Evolutionary conservation across 2,113 vertebrate species (phyloP).

Genomic region (Raja brachyura): DNA sequence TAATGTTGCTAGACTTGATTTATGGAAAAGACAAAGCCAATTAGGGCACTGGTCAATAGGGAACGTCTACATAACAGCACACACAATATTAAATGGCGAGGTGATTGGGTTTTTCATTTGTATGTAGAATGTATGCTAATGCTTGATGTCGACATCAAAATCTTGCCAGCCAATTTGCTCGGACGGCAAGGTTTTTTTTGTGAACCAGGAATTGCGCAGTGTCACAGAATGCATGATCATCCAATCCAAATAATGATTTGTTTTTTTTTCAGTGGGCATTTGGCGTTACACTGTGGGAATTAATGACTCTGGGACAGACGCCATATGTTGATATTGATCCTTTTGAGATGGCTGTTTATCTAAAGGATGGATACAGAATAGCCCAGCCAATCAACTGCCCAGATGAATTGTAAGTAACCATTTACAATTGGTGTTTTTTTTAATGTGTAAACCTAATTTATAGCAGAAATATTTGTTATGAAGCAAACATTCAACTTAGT

Average conservation of each 20-base stretch:
- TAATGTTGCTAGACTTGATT: too few species aligned
- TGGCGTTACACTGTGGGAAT: conserved; percentile 90
- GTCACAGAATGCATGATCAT: background rate
- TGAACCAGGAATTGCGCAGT: too few species aligned
- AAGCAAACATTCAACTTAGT: background rate
- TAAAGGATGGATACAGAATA: conserved; percentile 97
- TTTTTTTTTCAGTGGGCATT: conserved; percentile 82
- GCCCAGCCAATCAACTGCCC: conserved; percentile 98
- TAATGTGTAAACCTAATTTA: background rate
- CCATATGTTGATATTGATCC: conserved; percentile 97
- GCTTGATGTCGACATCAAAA: too few species aligned
- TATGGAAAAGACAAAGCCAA: too few species aligned
- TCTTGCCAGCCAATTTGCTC: too few species aligned
- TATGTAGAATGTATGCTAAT: too few species aligned
- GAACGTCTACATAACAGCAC: too few species aligned
- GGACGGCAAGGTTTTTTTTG: too few species aligned
- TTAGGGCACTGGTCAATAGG: too few species aligned
- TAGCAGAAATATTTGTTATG: background rate
- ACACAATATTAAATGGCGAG: too few species aligned
- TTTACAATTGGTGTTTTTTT: background rate
- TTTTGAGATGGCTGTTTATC: conserved; percentile 96
- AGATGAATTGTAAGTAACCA: conserved; percentile 82
- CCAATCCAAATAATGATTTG: accelerated
- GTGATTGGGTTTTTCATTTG: too few species aligned
- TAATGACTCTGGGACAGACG: conserved; percentile 97